Evolutionary conservation across 1,140 invertebrate genomes (phyloP), one percentile per base, ranked within the genome.

Genomic region (Phocides pigmalion): DNA sequence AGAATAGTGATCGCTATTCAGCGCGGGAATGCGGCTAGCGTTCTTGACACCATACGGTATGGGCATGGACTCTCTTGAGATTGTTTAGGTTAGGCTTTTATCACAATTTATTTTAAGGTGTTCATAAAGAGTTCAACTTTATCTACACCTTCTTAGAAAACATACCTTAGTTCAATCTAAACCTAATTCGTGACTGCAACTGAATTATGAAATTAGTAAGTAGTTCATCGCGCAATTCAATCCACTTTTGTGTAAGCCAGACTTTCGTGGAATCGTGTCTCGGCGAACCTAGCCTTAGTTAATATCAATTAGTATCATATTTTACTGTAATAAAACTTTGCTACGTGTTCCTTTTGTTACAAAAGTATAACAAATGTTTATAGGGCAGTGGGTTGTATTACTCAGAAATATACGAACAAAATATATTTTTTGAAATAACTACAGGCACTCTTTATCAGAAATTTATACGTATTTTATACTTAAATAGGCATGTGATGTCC

Each of bases 261-360:
- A 78, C 75, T 64, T 78, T 78, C 75, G 62, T 66, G 64, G 75
- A 78, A 78, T 64, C 41, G 28, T 53, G 69, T 73, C 64, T 59
- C 11, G 42, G 20, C 17, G 32, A 37, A 54, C 28, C 25, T 37
- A 51, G 17, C 37, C 59, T 50, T 49, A 35, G 32, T 12, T 53
- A 20, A 20, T 39, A 54, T 54, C n/a, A 19, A 62, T 28, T 62
- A 39, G 32, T 2, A 35, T 35, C 32, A 35, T 12, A 35, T 35
- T 35, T 35, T 35, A 2, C 32, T 35, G 32, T 35, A 35, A 35
- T 35, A 35, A 6, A 22, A 22, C 2, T 22, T 22, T n/a, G 5
- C n/a, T 12, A n/a, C n/a, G 11, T 35, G n/a, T 35, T 35, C n/a
- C 1, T 35, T 35, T 11, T n/a, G 4, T 11, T 35, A n/a, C 4